Base-by-base conservation (phyloP, 2,888 invertebrate genomes). In the Andrena minutula region DNA sequence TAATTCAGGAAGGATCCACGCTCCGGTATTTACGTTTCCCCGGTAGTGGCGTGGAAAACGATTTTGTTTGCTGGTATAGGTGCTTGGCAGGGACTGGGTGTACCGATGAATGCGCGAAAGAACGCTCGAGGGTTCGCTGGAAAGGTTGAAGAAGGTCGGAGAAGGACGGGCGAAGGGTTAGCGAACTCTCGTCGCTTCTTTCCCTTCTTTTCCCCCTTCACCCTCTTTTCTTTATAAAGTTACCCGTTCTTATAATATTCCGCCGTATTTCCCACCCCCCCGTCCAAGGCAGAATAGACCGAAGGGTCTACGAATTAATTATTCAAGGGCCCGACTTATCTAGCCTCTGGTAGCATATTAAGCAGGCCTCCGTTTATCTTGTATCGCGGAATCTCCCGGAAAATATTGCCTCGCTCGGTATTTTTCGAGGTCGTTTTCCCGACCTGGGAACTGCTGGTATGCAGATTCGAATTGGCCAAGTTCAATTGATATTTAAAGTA, bases 161-260 rank as follows among this genome's bases (percentile, higher is more conserved):
- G 12, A 23, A 76, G 75, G 76, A 56, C 56, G 56, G 56, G 10
- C 56, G 23, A 56, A 26, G 56, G 41, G 82, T 83, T 77, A 81
- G 68, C 83, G 77, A 83, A 83, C 83, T 75, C 58, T 7, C 26
- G 47, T 63, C 16, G 32, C 32, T 70, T 58, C 70, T 66, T 66
- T 30, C 53, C 32, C 51, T n/a, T 26, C 35, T 35, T 32, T 51
- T 28, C 53, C 61, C 41, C 4, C 16, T 0, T 41, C 3, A 2
- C 2, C 12, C 41, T 1, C 41, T 16, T 41, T 41, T 41, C n/a
- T 47, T 56, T 26, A 56, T 68, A 12, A 58, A 56, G 63, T 26
- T 12, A 28, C 26, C 23, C 2, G 35, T 61, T 35, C 23, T 69
- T 70, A 12, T 26, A 28, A 58, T 61, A 53, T 61, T 16, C 30